These are phyloP conservation scores for Ataeniobius toweri DNA, from an alignment of 2,797 vertebrate genomes.

Conservation along the genomic window DNA sequence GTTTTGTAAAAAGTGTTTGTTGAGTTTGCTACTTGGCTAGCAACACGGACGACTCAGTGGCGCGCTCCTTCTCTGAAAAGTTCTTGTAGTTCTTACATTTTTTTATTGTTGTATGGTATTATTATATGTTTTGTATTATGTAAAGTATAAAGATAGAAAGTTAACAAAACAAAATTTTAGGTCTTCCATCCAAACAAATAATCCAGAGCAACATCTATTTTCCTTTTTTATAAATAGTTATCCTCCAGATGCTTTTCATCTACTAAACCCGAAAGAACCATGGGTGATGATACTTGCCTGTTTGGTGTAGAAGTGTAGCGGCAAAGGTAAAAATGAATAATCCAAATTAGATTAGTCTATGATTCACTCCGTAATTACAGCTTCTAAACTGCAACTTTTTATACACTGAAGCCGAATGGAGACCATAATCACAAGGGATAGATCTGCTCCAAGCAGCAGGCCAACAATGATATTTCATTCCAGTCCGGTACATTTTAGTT, in stretches of 20 bases:
- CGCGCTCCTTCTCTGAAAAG: too few species aligned
- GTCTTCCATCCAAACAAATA: not conserved
- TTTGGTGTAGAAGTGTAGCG: constrained; percentile 9
- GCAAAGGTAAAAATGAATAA: constrained; percentile 39
- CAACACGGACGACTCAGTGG: too few species aligned
- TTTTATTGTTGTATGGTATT: not conserved
- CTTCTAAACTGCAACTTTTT: constrained; percentile 35
- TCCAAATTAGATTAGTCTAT: constrained; percentile 43
- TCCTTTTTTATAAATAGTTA: not conserved
- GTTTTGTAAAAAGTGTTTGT: too few species aligned
- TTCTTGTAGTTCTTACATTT: too few species aligned
- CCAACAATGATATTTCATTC: constrained; percentile 44
- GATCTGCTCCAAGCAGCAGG: constrained; percentile 27
- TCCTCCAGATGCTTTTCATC: constrained; percentile 13
- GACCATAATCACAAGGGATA: constrained; percentile 44
- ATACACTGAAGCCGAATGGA: constrained; percentile 35
- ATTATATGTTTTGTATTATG: too few species aligned
- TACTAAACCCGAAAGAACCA: not conserved
- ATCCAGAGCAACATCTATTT: not conserved
- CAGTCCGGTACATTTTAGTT: constrained; percentile 42
- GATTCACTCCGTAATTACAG: constrained; percentile 42
- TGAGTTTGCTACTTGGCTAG: too few species aligned
- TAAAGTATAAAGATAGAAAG: not conserved
- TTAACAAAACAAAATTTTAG: not conserved
- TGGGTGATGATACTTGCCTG: constrained; percentile 9